These are phyloP conservation scores for Enoplosus armatus DNA, from an alignment of 2,797 vertebrate species.

Conservation along the genomic window DNA sequence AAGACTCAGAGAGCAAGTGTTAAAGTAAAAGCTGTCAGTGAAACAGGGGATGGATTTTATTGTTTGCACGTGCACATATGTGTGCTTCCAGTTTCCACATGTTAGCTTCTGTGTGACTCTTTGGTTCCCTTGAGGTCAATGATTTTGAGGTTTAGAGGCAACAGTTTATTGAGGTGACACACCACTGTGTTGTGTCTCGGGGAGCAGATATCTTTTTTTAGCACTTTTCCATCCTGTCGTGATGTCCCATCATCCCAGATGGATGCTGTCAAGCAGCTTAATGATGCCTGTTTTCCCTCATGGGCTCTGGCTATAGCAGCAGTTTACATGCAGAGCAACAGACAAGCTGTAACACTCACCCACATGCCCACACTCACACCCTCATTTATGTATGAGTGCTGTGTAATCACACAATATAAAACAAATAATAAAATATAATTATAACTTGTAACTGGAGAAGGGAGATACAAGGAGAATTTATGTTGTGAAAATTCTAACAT, in stretches of 20 bases:
- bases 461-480: not conserved
- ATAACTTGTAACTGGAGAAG: constrained; percentile 6
- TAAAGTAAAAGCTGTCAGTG: constrained; percentile 19
- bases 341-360: constrained; percentile 31
- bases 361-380: constrained; percentile 26
- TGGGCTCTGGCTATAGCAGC: constrained; percentile 36
- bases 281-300: constrained; percentile 63
- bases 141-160: constrained; percentile 19
- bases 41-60: constrained; percentile 1
- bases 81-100: not conserved
- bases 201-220: constrained; percentile 37
- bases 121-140: constrained; percentile 17
- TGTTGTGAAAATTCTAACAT: not conserved
- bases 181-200: constrained; percentile 23
- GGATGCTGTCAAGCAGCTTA: constrained; percentile 67
- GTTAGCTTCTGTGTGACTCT: not conserved
- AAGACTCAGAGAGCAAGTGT: constrained; percentile 7
- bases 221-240: constrained; percentile 30
- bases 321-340: constrained; percentile 57
- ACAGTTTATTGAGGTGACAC: not conserved
- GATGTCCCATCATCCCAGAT: constrained; percentile 61
- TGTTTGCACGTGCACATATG: not conserved
- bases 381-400: constrained; percentile 23
- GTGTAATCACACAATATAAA: constrained; percentile 31
- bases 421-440: no score